A percentile compares a stretch with the other conserved stretches of the same genome.
Evolutionary conservation across 2,888 invertebrate genomes (phyloP).

Genomic region (Cephus rjabovi): DNA sequence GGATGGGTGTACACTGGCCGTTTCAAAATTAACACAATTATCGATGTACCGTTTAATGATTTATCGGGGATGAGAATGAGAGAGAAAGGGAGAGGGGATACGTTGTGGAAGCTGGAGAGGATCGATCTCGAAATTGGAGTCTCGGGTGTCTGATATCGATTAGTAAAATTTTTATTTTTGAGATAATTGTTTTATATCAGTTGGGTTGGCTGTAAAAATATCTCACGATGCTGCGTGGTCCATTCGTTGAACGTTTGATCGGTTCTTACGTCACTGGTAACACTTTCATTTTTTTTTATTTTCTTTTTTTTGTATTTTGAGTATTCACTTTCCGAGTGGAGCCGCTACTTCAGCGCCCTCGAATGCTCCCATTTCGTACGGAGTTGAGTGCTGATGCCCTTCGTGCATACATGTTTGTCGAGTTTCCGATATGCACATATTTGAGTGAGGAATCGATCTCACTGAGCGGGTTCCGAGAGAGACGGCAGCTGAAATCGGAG

Average conservation of each 20-base stretch:
- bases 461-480: background rate
- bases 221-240: too few species aligned
- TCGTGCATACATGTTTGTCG: conserved; percentile 40
- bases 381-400: conserved; percentile 32
- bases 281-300: too few species aligned
- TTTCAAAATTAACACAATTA: conserved; percentile 41
- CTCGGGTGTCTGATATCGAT: background rate
- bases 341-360: conserved; percentile 15
- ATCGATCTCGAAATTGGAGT: background rate
- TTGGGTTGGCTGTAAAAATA: too few species aligned
- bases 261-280: background rate
- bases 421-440: conserved; percentile 43
- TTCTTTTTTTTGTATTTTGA: too few species aligned
- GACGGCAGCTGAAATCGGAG: background rate
- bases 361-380: conserved; percentile 17
- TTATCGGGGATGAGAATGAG: background rate
- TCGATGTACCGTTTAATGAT: conserved; percentile 14
- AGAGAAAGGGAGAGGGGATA: too few species aligned
- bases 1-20: conserved; percentile 23
- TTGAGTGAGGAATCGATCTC: conserved; percentile 28
- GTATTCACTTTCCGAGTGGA: too few species aligned
- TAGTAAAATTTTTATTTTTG: background rate
- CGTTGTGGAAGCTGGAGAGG: too few species aligned
- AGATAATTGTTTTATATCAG: background rate
- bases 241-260: background rate